Base-by-base conservation (phyloP, 2,888 invertebrate genomes). In the Petrolisthes cinctipes region DNA sequence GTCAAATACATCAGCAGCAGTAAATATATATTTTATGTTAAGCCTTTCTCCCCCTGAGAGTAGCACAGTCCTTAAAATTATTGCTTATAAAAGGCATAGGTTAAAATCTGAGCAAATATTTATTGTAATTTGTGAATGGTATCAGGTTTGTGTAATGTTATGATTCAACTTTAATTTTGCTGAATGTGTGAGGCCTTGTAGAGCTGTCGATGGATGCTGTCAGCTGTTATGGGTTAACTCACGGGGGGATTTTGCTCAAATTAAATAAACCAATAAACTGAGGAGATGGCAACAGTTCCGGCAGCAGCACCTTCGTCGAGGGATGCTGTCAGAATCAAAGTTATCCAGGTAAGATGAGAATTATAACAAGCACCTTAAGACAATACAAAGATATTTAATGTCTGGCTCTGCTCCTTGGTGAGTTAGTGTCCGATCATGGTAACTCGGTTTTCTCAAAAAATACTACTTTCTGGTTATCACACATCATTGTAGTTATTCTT, bases 241-340 rank as follows among this genome's bases (percentile, higher is more conserved):
- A 2, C 71, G 20, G 6, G 71, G n/a, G n/a, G 20, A 1, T 71
- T 71, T 71, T 71, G 71, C 71, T 71, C 71, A 71, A 71, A 71
- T 71, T 37, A 37, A 37, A 37, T 37, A 37, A 71, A n/a, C 20
- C 71, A 7, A 6, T n/a, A n/a, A 71, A 71, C 20, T 71, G 68
- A 61, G 51, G 84, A 14, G 20, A 88, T 88, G 87, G 87, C 87
- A 84, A 54, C 88, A 23, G 54, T 82, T 51, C 54, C 86, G 56
- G 83, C 83, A 5, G 82, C 86, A 75, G 82, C 78, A 20, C 73
- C 82, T 79, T 82, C 85, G 61, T 82, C 86, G 6, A 86, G 86
- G 79, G 89, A 89, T 87, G 89, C 89, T 79, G 89, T 89, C n/a
- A 89, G 89, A 57, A 87, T 89, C 37, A 86, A 89, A 87, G 89